phyloP scores from a whole-genome alignment of 23 tunicate species.

The Ascidia mentula region DNA sequence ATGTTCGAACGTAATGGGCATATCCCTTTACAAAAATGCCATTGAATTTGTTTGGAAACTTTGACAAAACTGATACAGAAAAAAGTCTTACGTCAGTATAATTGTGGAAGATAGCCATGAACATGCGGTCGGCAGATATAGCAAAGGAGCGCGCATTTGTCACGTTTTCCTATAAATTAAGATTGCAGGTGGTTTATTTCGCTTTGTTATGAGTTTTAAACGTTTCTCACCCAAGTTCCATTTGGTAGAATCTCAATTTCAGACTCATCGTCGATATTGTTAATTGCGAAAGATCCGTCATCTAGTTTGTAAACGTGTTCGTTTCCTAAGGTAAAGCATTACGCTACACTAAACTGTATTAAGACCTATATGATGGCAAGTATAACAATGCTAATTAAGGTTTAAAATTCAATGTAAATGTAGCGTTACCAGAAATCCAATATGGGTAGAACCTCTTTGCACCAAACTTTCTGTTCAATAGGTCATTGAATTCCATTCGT shows the following conservation, averaged over 20 bases:
- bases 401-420: too few species aligned
- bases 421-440: constrained; percentile 54
- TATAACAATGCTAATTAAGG: too few species aligned
- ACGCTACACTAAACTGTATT: background rate
- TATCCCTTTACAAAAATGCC: constrained; percentile 63
- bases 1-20: constrained; percentile 82
- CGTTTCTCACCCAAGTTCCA: constrained; percentile 13
- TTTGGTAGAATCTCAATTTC: constrained; percentile 1
- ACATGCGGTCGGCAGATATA: constrained; percentile 37
- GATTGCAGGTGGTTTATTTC: too few species aligned
- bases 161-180: too few species aligned
- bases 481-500: constrained; percentile 59
- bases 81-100: constrained; percentile 44
- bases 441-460: constrained; percentile 47
- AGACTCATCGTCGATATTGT: constrained; percentile 26
- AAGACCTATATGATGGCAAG: too few species aligned
- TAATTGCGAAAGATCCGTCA: constrained; percentile 2
- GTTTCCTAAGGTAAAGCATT: background rate
- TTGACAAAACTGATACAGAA: background rate
- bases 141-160: too few species aligned
- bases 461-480: constrained; percentile 55
- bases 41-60: background rate
- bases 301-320: constrained; percentile 13
- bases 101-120: constrained; percentile 40
- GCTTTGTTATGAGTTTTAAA: too few species aligned